Conservation (phyloP, 2,888 invertebrate genomes). For the Tetanocera ferruginea region DNA sequence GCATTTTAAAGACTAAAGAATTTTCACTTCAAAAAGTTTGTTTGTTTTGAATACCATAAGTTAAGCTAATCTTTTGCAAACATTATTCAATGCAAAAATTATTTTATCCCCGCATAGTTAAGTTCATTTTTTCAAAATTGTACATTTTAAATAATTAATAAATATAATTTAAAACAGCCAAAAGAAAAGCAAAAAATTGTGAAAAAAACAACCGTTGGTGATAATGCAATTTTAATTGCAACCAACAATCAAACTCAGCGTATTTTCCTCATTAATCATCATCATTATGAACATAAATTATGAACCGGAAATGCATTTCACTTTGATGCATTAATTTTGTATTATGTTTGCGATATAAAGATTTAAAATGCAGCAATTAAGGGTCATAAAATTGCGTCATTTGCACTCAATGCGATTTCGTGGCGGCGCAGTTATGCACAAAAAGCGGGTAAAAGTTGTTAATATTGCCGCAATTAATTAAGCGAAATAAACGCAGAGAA, state of each 20-base stretch:
- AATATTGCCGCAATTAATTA: slow-evolving; percentile 34
- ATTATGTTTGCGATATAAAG: slow-evolving; percentile 12
- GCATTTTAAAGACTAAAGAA: too few relatives aligned
- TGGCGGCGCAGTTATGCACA: background rate
- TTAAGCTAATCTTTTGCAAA: too few relatives aligned
- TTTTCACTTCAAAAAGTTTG: too few relatives aligned
- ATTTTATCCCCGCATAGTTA: too few relatives aligned
- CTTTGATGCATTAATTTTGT: slow-evolving; percentile 30
- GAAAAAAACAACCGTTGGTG: too few relatives aligned
- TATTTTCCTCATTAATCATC: slow-evolving; percentile 4
- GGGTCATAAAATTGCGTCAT: slow-evolving; percentile 20
- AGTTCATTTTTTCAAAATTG: too few relatives aligned
- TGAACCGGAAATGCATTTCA: slow-evolving; percentile 4
- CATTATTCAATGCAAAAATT: too few relatives aligned
- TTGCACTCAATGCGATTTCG: slow-evolving; percentile 10
- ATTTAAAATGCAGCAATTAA: slow-evolving; percentile 20
- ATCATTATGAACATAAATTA: background rate
- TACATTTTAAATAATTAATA: background rate
- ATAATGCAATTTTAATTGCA: background rate
- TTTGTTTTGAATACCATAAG: too few relatives aligned
- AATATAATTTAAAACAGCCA: background rate
- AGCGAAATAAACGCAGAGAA: slow-evolving; percentile 10
- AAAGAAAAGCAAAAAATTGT: too few relatives aligned
- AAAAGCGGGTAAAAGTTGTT: slow-evolving; percentile 17
- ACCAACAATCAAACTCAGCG: background rate